Evolutionary conservation across 2,888 invertebrate genomes (phyloP).

Genomic region (Cheilosia impressa): DNA sequence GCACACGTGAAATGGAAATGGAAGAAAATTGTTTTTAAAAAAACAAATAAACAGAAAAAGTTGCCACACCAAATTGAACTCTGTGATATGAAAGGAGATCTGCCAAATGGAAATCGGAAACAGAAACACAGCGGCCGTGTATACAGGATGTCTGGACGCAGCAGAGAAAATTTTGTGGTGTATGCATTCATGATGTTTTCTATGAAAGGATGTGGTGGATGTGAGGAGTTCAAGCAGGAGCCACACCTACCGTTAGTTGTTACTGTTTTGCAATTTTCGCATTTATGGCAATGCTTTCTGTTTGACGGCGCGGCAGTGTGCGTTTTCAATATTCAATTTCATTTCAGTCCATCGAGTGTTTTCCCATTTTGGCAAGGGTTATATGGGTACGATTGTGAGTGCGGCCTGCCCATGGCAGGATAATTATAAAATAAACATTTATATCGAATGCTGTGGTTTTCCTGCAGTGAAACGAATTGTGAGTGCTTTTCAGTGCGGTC

Average conservation of each 20-base stretch:
- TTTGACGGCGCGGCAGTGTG: constrained; percentile 8
- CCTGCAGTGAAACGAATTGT: constrained; percentile 45
- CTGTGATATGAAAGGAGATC: constrained; percentile 25
- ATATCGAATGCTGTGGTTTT: constrained; percentile 64
- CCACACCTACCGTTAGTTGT: constrained; percentile 3
- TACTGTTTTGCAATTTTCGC: constrained; percentile 29
- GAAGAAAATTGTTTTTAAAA: constrained; percentile 8
- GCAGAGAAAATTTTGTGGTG: constrained; percentile 40
- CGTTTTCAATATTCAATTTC: constrained; percentile 54
- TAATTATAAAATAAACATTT: constrained; percentile 72
- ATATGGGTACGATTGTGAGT: neutral
- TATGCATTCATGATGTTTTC: constrained; percentile 36
- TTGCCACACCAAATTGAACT: constrained; percentile 16
- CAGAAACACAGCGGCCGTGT: constrained; percentile 9
- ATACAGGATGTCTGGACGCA: constrained; percentile 35
- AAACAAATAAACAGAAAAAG: neutral
- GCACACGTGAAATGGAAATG: neutral
- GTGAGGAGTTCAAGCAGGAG: constrained; percentile 5
- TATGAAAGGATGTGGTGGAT: constrained; percentile 42
- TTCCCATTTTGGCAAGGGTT: constrained; percentile 17
- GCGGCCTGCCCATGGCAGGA: constrained; percentile 47
- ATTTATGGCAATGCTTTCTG: constrained; percentile 29
- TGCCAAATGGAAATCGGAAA: constrained; percentile 23
- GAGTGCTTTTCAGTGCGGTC: constrained; percentile 56
- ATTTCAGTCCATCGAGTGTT: constrained; percentile 43